phyloP scores from a whole-genome alignment of 1,140 invertebrate genomes.

The Cydia amplana region DNA sequence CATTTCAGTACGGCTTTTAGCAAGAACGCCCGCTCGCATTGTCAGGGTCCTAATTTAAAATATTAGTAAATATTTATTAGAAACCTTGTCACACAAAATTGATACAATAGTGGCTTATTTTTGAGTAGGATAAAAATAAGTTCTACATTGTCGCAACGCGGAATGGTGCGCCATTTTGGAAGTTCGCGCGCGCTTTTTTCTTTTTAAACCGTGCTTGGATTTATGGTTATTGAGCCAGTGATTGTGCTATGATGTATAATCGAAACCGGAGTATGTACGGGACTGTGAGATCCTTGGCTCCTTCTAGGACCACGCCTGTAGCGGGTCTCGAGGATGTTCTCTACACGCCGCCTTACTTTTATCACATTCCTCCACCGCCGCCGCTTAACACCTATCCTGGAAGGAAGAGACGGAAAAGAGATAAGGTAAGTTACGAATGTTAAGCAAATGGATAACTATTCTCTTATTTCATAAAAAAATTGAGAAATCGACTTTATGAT shows the following conservation, averaged over 20 bases:
- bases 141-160: slow-evolving; percentile 51
- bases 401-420: slow-evolving; percentile 64
- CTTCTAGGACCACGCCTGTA: slow-evolving; percentile 54
- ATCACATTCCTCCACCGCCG: slow-evolving; percentile 67
- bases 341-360: slow-evolving; percentile 68
- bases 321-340: slow-evolving; percentile 61
- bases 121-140: slow-evolving; percentile 65
- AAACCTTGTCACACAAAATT: slow-evolving; percentile 47
- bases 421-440: slow-evolving; percentile 49
- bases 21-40: slow-evolving; percentile 23
- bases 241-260: slow-evolving; percentile 57
- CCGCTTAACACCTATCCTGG: slow-evolving; percentile 71
- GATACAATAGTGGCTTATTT: slow-evolving; percentile 68
- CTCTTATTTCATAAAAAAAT: too few relatives aligned
- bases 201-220: slow-evolving; percentile 47
- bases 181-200: slow-evolving; percentile 47
- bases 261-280: slow-evolving; percentile 66
- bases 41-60: slow-evolving; percentile 58
- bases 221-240: slow-evolving; percentile 47
- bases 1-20: slow-evolving; percentile 48
- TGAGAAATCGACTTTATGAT: too few relatives aligned
- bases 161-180: slow-evolving; percentile 39
- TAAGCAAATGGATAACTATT: background rate
- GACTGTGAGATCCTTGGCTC: slow-evolving; percentile 68
- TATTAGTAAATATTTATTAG: slow-evolving; percentile 70